A percentile compares a stretch with the other conserved stretches of the same genome.
phyloP scores from a whole-genome alignment of 2,113 vertebrate genomes.

The Phyllostomus discolor region DNA sequence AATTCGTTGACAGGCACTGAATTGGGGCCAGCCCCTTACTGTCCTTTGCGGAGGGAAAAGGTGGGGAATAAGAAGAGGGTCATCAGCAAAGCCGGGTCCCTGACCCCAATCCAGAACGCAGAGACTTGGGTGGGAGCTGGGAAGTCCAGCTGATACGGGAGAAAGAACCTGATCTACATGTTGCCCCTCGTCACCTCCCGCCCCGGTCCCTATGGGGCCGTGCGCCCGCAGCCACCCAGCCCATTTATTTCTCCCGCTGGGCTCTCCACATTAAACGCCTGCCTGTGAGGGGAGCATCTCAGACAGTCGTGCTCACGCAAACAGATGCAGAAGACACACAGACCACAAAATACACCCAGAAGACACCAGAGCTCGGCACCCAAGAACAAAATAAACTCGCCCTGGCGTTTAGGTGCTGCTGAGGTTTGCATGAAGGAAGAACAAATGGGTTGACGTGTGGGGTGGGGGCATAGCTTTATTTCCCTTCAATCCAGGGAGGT shows the following conservation, averaged over 20 bases:
- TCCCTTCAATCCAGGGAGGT: background rate
- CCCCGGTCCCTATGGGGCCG: background rate
- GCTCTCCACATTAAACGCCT: background rate
- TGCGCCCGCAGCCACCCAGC: fast-evolving
- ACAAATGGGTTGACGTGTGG: background rate
- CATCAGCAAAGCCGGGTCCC: background rate
- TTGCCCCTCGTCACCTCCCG: background rate
- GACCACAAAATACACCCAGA: slow-evolving; percentile 34
- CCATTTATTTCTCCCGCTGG: background rate
- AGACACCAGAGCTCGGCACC: background rate
- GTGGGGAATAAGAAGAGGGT: background rate
- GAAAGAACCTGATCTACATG: background rate
- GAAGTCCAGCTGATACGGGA: background rate
- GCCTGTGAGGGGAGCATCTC: background rate
- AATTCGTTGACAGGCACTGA: slow-evolving; percentile 54
- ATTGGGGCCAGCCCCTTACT: background rate
- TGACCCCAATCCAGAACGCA: background rate
- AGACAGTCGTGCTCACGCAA: background rate
- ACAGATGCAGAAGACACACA: background rate
- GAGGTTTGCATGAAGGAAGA: background rate
- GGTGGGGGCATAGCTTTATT: background rate
- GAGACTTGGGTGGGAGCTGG: background rate
- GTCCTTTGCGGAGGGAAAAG: background rate
- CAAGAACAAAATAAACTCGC: background rate
- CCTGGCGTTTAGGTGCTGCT: background rate